Conservation (phyloP, 2,797 vertebrate genomes). For the Takifugu rubripes region DNA sequence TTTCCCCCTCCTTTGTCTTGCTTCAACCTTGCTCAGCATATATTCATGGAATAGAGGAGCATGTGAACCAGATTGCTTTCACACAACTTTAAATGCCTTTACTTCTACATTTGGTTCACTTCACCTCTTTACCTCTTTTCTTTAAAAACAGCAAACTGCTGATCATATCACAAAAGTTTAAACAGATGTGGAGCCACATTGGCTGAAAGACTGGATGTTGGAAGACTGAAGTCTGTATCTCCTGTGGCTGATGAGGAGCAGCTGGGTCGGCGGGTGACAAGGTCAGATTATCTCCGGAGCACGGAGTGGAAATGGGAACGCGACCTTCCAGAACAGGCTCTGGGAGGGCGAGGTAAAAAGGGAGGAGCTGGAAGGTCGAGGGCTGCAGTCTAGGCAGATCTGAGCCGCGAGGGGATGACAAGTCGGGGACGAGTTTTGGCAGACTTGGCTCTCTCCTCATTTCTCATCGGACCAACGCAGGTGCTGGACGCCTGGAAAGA, state of each 20-base stretch:
- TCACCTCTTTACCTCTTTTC: too few relatives aligned
- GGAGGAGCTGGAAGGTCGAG: slow-evolving; percentile 1
- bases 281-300: slow-evolving; percentile 15
- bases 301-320: slow-evolving; percentile 3
- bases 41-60: neutral
- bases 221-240: slow-evolving; percentile 10
- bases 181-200: slow-evolving; percentile 1
- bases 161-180: neutral
- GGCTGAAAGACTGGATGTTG: slow-evolving; percentile 11
- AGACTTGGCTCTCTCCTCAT: neutral
- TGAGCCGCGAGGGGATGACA: slow-evolving; percentile 5
- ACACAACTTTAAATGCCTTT: neutral
- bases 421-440: slow-evolving; percentile 6
- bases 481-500: neutral
- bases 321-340: neutral
- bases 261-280: slow-evolving; percentile 24
- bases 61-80: slow-evolving; percentile 18
- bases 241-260: slow-evolving; percentile 11
- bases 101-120: neutral
- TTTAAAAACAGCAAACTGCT: neutral
- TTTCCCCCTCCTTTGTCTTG: slow-evolving; percentile 8
- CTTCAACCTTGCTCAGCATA: slow-evolving; percentile 25
- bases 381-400: neutral
- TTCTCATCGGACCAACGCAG: too few relatives aligned
- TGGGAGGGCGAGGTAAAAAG: neutral